Base-by-base conservation (phyloP, 2,113 vertebrate genomes). In the Dipodomys ordii region DNA sequence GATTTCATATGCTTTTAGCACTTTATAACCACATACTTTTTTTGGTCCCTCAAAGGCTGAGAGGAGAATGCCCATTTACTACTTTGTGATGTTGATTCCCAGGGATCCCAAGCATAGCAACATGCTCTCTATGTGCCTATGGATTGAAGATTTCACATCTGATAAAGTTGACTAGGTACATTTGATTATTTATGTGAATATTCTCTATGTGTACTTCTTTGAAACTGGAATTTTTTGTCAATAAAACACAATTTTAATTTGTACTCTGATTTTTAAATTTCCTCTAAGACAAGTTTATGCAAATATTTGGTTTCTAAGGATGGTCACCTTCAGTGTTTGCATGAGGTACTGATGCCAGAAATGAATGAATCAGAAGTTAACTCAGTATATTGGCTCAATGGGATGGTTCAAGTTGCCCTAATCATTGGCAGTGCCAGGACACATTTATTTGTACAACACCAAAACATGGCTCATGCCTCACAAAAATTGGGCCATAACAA, bases 301-400 rank as follows among this genome's bases (percentile, higher is more conserved):
- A 98, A 98, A 97, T 98, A 95, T 97, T 97, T 86, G 92, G 93
- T 97, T 97, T 83, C 93, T 92, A 97, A 96, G 93, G 96, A 87
- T 94, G 91, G 64, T 85, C 57, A 2, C 3, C 11, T 72, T 27
- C 28, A 3, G 53, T 84, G 82, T 30, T 91, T 83, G 11, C 25
- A 32, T 32, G 16, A 8, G 46, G 16, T 28, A 88, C 65, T 88
- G 9, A 76, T 93, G 78, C 87, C 92, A 96, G 67, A 85, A 53
- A 57, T 62, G 60, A 94, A 44, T 71, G 32, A 94, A 83, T 71
- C 49, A 79, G 74, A 90, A 92, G 73, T 65, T 68, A n/a, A 25
- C 13, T 39, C 53, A 93, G 28, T 68, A 35, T 32, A 30, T 57
- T 89, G n/a, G 18, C 74, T 67, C 90, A 71, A 60, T 25, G 30